Conservation (phyloP, 2,113 vertebrate genomes). For the Arizona elegans region DNA sequence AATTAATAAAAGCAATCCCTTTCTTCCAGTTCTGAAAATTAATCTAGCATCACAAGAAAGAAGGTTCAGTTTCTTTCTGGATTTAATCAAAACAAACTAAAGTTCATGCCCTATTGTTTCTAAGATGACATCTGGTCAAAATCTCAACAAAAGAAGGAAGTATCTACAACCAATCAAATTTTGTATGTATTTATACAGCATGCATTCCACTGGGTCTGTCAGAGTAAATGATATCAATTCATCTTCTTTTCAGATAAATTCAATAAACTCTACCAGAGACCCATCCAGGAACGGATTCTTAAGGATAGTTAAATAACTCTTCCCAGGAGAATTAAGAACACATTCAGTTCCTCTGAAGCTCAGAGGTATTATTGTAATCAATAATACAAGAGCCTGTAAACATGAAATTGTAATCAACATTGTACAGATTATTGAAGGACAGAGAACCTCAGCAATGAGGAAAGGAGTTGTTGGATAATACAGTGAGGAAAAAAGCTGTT, state of each 20-base stretch:
- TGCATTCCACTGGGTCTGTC: background rate
- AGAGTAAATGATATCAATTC: background rate
- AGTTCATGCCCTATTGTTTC: background rate
- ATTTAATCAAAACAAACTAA: conserved; percentile 5
- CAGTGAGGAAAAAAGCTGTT: too few species aligned
- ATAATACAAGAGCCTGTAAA: background rate
- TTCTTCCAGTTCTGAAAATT: conserved; percentile 30
- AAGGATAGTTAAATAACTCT: background rate
- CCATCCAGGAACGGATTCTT: background rate
- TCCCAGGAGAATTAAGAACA: background rate
- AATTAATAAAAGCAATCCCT: conserved; percentile 34
- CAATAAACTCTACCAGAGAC: background rate
- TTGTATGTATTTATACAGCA: background rate
- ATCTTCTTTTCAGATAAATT: background rate
- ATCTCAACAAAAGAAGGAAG: background rate
- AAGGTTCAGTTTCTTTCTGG: conserved; percentile 23
- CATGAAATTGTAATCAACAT: background rate
- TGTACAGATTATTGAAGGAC: background rate
- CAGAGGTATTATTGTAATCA: too few species aligned
- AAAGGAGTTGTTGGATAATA: background rate
- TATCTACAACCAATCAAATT: background rate
- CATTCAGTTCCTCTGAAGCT: background rate
- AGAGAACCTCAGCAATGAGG: background rate
- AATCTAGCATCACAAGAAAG: conserved; percentile 4
- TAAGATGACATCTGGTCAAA: background rate